phyloP scores from a whole-genome alignment of 1,140 invertebrate genomes.

The Steinernema feltiae region DNA sequence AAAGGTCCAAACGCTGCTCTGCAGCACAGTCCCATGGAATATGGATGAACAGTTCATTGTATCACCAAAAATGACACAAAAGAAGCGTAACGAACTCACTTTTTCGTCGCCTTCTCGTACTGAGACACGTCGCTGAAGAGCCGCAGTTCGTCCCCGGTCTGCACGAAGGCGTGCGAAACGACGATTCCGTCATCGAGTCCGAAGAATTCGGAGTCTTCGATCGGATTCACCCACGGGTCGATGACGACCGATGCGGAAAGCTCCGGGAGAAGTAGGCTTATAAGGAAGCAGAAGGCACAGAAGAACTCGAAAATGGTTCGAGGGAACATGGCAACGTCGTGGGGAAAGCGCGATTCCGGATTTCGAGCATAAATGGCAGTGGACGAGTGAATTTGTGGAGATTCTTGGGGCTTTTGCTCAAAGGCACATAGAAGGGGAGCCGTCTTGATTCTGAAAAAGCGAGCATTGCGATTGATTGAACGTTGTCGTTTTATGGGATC shows the following conservation, averaged over 20 bases:
- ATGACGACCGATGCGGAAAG: not conserved
- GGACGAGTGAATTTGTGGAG: not conserved
- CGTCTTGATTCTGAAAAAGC: not conserved
- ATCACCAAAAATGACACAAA: not conserved
- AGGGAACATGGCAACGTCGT: not conserved
- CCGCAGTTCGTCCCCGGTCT: constrained; percentile 67
- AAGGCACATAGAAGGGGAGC: not conserved
- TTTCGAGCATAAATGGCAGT: constrained; percentile 10
- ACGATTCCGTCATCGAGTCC: not conserved
- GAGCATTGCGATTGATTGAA: not conserved
- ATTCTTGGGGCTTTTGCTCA: not conserved
- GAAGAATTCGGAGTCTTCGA: not conserved
- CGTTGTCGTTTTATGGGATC: constrained; percentile 2
- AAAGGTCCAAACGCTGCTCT: too few species aligned
- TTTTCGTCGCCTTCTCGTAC: constrained; percentile 32
- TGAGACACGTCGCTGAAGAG: constrained; percentile 66
- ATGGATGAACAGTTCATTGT: too few species aligned
- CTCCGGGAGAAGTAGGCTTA: not conserved
- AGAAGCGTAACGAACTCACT: constrained; percentile 17
- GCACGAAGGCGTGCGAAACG: constrained; percentile 63
- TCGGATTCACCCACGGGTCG: not conserved
- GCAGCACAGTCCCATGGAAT: too few species aligned
- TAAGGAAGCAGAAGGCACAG: not conserved
- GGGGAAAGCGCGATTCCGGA: not conserved
- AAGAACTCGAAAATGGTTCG: not conserved